Base-by-base conservation (phyloP, 2,888 invertebrate genomes). In the Caenorhabditis angaria region DNA sequence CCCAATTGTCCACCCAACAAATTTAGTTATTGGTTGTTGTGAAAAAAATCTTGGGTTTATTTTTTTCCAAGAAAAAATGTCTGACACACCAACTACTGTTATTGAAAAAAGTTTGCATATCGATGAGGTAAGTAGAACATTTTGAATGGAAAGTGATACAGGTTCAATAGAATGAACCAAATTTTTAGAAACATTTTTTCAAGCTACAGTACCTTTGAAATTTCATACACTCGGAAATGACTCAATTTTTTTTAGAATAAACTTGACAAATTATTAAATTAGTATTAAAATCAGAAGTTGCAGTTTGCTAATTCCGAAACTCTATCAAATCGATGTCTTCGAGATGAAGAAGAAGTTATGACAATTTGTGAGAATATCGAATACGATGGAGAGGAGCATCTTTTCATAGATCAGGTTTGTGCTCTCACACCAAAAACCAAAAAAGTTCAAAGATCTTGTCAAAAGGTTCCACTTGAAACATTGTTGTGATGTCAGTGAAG, bases 301-400 rank as follows among this genome's bases (percentile, higher is more conserved):
- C 35, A 50, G 50, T 50, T 50, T 22, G 22, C 50, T 22, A 50
- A 50, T 12, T 50, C 50, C 22, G 50, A 50, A 22, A 50, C 50
- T 2, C n/a, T 50, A 8, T 50, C 50, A 12, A 50, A 50, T 24
- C 50, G 50, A 10, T 50, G 50, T 50, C 24, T 50, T 8, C 22
- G 24, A 4, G 50, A 50, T 50, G 50, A 50, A 50, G 50, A 50
- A 18, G 20, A n/a, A 5, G 24, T 24, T 24, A 22, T 50, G 24
- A 50, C 24, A 6, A 12, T 27, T 54, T 41, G 41, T 14, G 41
- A 41, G 6, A 41, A 41, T 10, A 32, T 32, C 10, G 32, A 32
- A 32, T 51, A 51, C 27, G 54, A 54, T 18, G 54, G 27, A 54
- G 28, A 18, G 8, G 25, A 25, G 18, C 22, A 5, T 10, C 5